Evolutionary conservation across 1,140 invertebrate species (phyloP).

Genomic region (Cotesia chilonis): DNA sequence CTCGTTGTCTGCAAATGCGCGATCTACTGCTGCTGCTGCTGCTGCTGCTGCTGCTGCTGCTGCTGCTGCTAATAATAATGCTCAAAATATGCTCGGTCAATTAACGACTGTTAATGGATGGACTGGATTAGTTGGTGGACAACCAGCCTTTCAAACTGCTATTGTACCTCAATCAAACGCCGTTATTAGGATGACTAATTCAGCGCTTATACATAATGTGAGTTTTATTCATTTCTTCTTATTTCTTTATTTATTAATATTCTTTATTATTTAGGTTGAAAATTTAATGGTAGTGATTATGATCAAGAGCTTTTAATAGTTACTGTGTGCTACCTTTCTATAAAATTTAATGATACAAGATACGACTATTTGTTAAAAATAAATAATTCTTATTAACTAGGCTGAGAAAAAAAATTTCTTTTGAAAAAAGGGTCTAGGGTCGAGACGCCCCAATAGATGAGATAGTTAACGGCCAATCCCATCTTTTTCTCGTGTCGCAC

Average conservation of each 20-base stretch:
- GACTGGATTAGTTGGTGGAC: slow-evolving; percentile 64
- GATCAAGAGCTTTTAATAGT: too few species aligned
- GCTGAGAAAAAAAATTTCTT: too few species aligned
- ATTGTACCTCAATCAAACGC: slow-evolving; percentile 57
- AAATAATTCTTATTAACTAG: too few species aligned
- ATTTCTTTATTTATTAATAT: background rate
- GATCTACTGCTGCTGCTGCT: slow-evolving; percentile 37
- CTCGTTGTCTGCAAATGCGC: slow-evolving; percentile 50
- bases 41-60: slow-evolving; percentile 32
- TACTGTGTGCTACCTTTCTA: too few species aligned
- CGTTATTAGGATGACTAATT: slow-evolving; percentile 56
- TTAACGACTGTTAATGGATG: slow-evolving; percentile 62
- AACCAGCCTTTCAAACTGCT: slow-evolving; percentile 60
- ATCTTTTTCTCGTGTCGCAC: too few species aligned
- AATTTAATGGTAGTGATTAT: too few species aligned
- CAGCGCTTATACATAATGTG: slow-evolving; percentile 59
- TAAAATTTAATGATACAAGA: too few species aligned
- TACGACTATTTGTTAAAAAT: too few species aligned
- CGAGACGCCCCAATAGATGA: too few species aligned
- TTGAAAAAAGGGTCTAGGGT: too few species aligned
- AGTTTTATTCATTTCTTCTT: slow-evolving; percentile 39
- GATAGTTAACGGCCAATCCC: too few species aligned
- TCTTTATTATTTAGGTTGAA: too few species aligned
- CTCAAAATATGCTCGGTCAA: slow-evolving; percentile 56
- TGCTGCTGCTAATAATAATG: slow-evolving; percentile 37